A percentile compares a stretch with the other conserved stretches of the same genome.
These are phyloP conservation scores for Rafetus swinhoei DNA, from an alignment of 2,113 vertebrate genomes.

Conservation along the genomic window DNA sequence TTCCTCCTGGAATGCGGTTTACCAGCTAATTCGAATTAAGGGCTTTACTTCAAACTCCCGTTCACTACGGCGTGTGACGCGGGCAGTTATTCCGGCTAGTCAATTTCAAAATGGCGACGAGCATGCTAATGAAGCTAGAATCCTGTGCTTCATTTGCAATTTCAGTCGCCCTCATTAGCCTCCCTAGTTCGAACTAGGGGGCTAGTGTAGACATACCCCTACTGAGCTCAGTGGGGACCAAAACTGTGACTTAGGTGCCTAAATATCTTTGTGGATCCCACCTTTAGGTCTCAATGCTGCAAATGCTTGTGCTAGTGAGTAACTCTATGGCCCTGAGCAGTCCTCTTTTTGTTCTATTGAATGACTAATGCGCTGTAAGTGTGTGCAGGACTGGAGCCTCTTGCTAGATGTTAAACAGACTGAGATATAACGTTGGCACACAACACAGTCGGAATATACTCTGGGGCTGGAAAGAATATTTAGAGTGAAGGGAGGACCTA, in stretches of 20 bases:
- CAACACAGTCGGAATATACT: background rate
- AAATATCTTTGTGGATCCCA: background rate
- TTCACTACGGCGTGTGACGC: no score
- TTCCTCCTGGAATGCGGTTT: no score
- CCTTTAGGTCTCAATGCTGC: background rate
- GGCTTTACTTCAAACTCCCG: no score
- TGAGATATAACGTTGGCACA: slow-evolving; percentile 32
- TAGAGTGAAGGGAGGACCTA: background rate
- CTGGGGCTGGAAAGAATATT: background rate
- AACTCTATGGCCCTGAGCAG: slow-evolving; percentile 56
- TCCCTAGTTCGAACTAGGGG: no score
- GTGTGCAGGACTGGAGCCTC: slow-evolving; percentile 15
- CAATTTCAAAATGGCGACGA: no score
- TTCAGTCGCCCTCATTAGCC: no score
- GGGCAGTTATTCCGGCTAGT: no score
- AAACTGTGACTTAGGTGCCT: background rate
- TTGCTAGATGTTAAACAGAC: slow-evolving; percentile 1
- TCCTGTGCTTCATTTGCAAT: no score
- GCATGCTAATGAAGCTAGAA: no score
- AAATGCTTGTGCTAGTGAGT: slow-evolving; percentile 53
- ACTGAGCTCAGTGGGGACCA: background rate
- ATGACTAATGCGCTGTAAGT: background rate
- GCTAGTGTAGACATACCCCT: no score
- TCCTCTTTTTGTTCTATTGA: slow-evolving; percentile 37
- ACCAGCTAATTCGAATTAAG: no score